These are phyloP conservation scores for Epizoanthus illoricatus DNA, from an alignment of 92 coral and sea anemone species.

Conservation along the genomic window DNA sequence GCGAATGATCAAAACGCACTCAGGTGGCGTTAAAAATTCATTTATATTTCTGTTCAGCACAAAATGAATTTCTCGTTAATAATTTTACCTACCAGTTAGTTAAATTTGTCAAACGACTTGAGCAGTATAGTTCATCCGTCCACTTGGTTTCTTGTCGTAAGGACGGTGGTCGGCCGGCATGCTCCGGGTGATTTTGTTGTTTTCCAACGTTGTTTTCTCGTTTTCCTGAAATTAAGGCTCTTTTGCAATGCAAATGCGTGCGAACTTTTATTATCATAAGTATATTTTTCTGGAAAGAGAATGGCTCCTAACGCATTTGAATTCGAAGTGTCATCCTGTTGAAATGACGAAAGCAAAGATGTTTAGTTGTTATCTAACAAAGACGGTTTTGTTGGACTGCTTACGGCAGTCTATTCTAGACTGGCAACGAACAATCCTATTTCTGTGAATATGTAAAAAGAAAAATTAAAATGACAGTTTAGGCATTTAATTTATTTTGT, in stretches of 20 bases:
- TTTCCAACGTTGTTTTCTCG: not conserved
- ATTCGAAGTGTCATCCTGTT: conserved; percentile 24
- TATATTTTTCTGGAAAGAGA: conserved; percentile 7
- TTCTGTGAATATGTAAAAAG: too few relatives aligned
- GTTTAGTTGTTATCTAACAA: conserved; percentile 11
- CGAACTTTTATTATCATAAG: conserved; percentile 4
- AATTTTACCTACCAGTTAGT: too few relatives aligned
- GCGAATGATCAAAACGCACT: too few relatives aligned
- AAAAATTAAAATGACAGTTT: too few relatives aligned
- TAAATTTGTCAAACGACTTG: too few relatives aligned
- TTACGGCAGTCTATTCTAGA: too few relatives aligned
- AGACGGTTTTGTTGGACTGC: not conserved
- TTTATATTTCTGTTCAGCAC: too few relatives aligned
- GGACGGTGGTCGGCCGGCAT: not conserved
- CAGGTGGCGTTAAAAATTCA: too few relatives aligned
- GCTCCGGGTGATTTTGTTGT: not conserved
- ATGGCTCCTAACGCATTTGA: not conserved
- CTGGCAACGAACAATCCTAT: too few relatives aligned
- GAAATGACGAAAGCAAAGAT: conserved; percentile 22
- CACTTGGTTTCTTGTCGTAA: not conserved
- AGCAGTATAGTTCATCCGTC: too few relatives aligned
- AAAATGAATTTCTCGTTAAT: too few relatives aligned
- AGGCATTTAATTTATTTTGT: too few relatives aligned
- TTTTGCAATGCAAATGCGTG: conserved; percentile 32
- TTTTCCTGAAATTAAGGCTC: conserved; percentile 19